phyloP scores from a whole-genome alignment of 2,113 vertebrate species.

The Misgurnus anguillicaudatus region DNA sequence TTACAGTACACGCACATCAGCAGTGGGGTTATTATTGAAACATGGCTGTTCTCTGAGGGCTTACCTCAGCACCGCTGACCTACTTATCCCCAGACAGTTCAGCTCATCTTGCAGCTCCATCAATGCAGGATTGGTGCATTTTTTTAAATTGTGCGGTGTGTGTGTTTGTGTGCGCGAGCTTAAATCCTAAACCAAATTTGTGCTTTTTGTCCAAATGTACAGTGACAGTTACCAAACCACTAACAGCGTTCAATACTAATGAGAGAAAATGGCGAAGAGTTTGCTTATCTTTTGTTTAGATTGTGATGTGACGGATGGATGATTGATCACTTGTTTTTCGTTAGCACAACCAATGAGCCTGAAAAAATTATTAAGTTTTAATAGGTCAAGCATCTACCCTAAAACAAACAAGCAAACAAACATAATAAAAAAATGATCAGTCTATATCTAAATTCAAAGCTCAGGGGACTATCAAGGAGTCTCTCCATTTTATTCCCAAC shows the following conservation, averaged over 20 bases:
- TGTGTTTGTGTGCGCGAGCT: conserved; percentile 26
- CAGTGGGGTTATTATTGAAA: conserved; percentile 57
- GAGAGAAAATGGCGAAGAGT: conserved; percentile 14
- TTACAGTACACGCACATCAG: conserved; percentile 42
- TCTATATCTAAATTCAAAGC: too few species aligned
- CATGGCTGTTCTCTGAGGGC: conserved; percentile 52
- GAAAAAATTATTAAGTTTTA: neutral
- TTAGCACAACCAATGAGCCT: neutral
- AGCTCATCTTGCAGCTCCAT: conserved; percentile 58
- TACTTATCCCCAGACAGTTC: conserved; percentile 60
- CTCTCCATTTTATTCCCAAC: too few species aligned
- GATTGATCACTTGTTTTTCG: neutral
- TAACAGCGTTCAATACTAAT: conserved; percentile 32
- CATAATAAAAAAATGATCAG: neutral
- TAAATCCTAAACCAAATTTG: conserved; percentile 40
- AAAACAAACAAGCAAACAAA: neutral
- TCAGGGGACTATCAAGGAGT: too few species aligned
- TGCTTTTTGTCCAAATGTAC: conserved; percentile 39
- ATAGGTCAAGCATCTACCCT: neutral
- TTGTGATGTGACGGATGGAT: neutral
- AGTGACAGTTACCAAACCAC: conserved; percentile 38
- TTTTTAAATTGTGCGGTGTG: conserved; percentile 47
- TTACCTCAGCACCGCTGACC: conserved; percentile 60
- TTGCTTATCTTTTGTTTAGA: neutral
- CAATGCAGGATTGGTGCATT: conserved; percentile 54